Evolutionary conservation across 2,113 vertebrate species (phyloP), one percentile per base, ranked within the genome.

Genomic region (Antennarius striatus): DNA sequence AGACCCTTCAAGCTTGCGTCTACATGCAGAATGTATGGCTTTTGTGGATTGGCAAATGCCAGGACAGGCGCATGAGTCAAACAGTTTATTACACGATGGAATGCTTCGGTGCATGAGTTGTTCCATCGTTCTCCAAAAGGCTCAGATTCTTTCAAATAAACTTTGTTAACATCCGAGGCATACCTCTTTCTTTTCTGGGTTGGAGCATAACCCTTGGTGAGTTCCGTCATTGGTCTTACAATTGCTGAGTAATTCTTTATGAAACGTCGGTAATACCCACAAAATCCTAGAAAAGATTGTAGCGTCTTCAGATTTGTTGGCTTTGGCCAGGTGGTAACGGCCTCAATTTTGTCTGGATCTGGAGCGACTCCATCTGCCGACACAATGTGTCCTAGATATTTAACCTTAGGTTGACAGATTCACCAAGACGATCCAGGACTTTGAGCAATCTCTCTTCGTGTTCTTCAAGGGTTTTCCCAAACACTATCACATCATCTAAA

Each of bases 401-500:
- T 51, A 6, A 51, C 49, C 6, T 3, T 6, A 2, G 9, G 49
- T 1, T 7, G 10, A 10, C 49, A 22, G 22, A 51, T 22, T 63
- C 61, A 3, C 52, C 10, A 1, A 63, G 36, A 7, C 61, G 1
- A 5, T 63, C 61, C 0, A 43, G 7, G 1, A 63, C 61, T 10
- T n/a, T n/a, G n/a, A 66, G 4, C 0, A 60, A 10, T 3, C 71
- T 8, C 6, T 55, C 12, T 17, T 67, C 62, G 13, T 66, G 70
- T 17, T 73, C 62, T 2, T 73, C 58, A 1, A 68, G 11, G 0
- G 52, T 53, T 4, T 12, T 15, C 0, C 59, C 59, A 28, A 69
- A 69, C 2, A 70, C 49, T 1, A 77, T 71, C 0, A 71, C 13
- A 1, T 75, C 49, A 43, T 64, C 73, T 0, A 70, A 14, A 3